Conservation (phyloP, 2,113 vertebrate species). For the Apeltes quadracus region DNA sequence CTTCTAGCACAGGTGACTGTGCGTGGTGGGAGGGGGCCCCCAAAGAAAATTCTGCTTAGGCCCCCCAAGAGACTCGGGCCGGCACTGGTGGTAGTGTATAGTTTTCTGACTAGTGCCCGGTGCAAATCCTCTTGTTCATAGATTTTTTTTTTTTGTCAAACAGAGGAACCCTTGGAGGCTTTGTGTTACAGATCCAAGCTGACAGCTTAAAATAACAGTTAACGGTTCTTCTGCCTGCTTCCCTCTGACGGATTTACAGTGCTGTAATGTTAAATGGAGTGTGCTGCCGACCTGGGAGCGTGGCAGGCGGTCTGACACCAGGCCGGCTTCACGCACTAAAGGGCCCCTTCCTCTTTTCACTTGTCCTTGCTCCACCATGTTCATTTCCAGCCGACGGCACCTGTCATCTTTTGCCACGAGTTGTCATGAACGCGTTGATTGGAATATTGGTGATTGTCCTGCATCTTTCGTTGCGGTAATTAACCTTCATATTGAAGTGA, state of each 20-base stretch:
- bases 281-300: constrained; percentile 49
- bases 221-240: constrained; percentile 64
- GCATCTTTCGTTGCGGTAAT: not conserved
- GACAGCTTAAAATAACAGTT: constrained; percentile 74
- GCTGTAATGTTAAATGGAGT: constrained; percentile 72
- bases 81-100: no score
- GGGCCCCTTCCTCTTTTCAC: constrained; percentile 38
- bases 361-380: constrained; percentile 46
- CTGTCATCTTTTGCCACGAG: constrained; percentile 20
- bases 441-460: not conserved
- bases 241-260: constrained; percentile 59
- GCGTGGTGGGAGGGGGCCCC: no score
- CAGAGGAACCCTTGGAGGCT: constrained; percentile 46
- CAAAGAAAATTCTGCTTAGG: no score
- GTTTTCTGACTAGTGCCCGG: no score
- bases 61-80: no score
- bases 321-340: constrained; percentile 40
- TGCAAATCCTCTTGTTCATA: no score
- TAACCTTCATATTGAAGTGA: not conserved
- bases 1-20: no score
- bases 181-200: constrained; percentile 64
- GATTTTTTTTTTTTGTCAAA: constrained; percentile 53
- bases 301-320: constrained; percentile 57
- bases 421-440: not conserved
- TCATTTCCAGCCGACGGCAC: constrained; percentile 49